Conservation (phyloP, 2,113 vertebrate species). For the Potamarius usumacintae region DNA sequence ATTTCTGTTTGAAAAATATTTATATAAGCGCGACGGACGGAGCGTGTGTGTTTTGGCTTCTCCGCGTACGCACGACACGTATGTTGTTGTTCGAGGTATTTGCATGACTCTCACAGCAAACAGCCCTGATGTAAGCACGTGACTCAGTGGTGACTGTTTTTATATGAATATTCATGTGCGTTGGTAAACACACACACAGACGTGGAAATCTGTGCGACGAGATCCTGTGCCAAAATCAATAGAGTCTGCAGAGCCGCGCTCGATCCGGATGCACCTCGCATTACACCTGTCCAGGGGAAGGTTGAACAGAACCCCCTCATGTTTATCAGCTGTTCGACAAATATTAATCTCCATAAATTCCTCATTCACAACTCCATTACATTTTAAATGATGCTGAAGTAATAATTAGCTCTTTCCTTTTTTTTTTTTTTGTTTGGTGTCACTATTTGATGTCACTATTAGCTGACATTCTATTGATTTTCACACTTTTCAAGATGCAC, state of each 20-base stretch:
- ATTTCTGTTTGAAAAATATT: constrained; percentile 22
- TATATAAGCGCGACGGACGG: not conserved
- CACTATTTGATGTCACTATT: not conserved
- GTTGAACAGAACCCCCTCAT: not conserved
- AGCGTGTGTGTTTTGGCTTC: constrained; percentile 55
- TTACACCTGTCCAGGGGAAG: not conserved
- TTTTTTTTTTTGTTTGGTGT: not conserved
- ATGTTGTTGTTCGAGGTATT: constrained; percentile 32
- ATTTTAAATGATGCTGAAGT: not conserved
- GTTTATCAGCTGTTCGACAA: not conserved
- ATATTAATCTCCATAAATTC: not conserved
- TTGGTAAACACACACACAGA: constrained; percentile 41
- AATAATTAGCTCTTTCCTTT: not conserved
- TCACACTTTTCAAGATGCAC: not conserved
- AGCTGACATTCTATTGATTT: not conserved
- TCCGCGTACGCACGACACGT: constrained; percentile 43
- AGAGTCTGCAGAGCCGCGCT: constrained; percentile 44
- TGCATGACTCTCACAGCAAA: not conserved
- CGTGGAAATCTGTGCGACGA: constrained; percentile 35
- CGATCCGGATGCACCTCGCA: not conserved
- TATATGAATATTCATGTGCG: constrained; percentile 41
- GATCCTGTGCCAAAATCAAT: constrained; percentile 72
- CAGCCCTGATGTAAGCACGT: not conserved
- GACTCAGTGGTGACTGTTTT: constrained; percentile 28
- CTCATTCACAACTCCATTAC: not conserved